Conservation (phyloP, 64 coral and sea anemone species). For the Catalaphyllia jardinei region DNA sequence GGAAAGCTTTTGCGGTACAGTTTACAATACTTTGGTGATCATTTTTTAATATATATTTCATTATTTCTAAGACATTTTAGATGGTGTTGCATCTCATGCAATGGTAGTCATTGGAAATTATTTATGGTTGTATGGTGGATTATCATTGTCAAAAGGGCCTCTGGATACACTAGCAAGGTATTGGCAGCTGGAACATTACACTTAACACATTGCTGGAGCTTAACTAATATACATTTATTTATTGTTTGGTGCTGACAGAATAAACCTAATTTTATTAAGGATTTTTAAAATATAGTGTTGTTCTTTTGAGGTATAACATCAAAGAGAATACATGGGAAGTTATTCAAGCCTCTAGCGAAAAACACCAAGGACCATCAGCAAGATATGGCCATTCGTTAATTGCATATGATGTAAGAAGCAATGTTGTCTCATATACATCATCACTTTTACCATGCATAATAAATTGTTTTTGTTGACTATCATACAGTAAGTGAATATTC, state of each 20-base stretch:
- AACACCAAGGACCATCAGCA: constrained; percentile 15
- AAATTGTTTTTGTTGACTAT: too few species aligned
- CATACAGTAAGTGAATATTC: too few species aligned
- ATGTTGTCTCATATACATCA: neutral
- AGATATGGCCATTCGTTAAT: constrained; percentile 21
- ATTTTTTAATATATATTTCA: neutral
- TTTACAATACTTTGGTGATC: neutral
- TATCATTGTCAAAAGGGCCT: constrained; percentile 7
- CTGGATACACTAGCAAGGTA: constrained; percentile 25
- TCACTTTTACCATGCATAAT: neutral
- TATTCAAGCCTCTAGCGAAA: constrained; percentile 1
- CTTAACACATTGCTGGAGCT: neutral
- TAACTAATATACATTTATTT: too few species aligned
- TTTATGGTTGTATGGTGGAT: constrained; percentile 27
- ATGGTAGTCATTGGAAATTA: constrained; percentile 17
- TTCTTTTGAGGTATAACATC: constrained; percentile 6
- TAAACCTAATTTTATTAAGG: neutral
- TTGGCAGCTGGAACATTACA: neutral
- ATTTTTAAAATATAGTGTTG: neutral
- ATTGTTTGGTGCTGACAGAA: neutral
- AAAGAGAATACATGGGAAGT: constrained; percentile 11
- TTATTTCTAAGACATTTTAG: neutral
- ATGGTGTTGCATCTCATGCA: constrained; percentile 29
- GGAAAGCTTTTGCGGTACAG: neutral
- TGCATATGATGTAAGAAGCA: constrained; percentile 1